Base-by-base conservation (phyloP, 1,140 invertebrate genomes). In the Aphaenogaster floridana region DNA sequence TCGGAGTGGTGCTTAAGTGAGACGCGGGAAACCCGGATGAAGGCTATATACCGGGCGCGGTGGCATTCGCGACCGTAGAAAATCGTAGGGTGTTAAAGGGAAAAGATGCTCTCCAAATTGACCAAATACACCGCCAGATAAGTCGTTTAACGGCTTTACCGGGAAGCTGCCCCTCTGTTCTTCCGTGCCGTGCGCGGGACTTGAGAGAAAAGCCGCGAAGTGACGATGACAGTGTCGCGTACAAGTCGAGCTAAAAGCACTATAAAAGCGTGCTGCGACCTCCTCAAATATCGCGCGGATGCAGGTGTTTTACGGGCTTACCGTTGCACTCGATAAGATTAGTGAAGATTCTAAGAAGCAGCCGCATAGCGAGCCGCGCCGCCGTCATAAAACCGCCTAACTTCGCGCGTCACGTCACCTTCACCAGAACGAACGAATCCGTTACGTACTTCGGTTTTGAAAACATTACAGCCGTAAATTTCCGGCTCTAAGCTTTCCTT, bases 81-180 rank as follows among this genome's bases (percentile, higher is more conserved):
- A 84, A 87, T 85, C 74, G 68, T n/a, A 64, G 13, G 57, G 59
- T 8, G 63, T 21, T 83, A 45, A 87, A 89, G 77, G 34, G 77
- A 66, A 66, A 86, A 66, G 71, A 89, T 45, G 89, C 72, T 84
- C 77, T 83, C 52, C 66, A 90, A 90, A 90, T 90, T 90, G 78
- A 90, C 88, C 88, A 90, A 90, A 90, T 86, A 90, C 89, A 78
- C 86, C 68, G 61, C 36, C 89, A 88, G 89, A 90, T 90, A 90
- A 90, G 89, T 88, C 77, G 72, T 89, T 90, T 90, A 90, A 90
- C 86, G 86, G 80, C 89, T 86, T 88, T n/a, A 34, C 69, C 36
- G 71, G 63, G 42, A 66, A 50, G 42, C 50, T 45, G 87, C 36
- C 59, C 42, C n/a, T 17, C 2, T 59, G 71, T 54, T 89, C 84